Conservation (phyloP, 2,888 invertebrate species). For the Camptogramma bilineatum region DNA sequence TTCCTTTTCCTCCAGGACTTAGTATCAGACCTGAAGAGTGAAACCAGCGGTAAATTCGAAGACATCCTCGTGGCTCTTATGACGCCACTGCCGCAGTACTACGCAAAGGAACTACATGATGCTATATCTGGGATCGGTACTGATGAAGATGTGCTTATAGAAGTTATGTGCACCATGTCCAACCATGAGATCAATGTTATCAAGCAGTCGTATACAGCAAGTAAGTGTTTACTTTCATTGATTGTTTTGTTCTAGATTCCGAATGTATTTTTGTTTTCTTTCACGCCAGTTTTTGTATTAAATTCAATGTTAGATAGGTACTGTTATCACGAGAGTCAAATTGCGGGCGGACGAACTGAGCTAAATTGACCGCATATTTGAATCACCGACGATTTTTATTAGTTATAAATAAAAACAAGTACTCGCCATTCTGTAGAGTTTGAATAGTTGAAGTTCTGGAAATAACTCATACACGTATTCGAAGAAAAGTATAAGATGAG, state of each 20-base stretch:
- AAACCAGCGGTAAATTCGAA: conserved; percentile 95
- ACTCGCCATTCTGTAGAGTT: too few species aligned
- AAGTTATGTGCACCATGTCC: conserved; percentile 94
- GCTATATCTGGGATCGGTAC: conserved; percentile 94
- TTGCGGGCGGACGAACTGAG: too few species aligned
- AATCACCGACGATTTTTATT: too few species aligned
- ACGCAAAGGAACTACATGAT: conserved; percentile 92
- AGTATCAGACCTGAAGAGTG: conserved; percentile 93
- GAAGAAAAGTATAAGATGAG: too few species aligned
- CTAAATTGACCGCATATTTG: too few species aligned
- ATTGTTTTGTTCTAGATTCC: background rate
- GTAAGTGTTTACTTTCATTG: conserved; percentile 84
- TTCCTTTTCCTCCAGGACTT: conserved; percentile 83
- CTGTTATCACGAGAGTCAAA: too few species aligned
- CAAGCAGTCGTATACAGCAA: conserved; percentile 90
- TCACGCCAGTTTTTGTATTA: too few species aligned
- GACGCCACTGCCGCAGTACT: conserved; percentile 93
- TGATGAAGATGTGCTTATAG: conserved; percentile 93
- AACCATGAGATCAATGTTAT: conserved; percentile 94
- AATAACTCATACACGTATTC: too few species aligned
- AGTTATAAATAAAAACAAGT: too few species aligned
- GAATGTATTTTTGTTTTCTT: background rate
- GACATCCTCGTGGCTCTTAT: conserved; percentile 92
- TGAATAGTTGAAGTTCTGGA: too few species aligned
- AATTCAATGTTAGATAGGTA: too few species aligned